Conservation (phyloP, 1,140 invertebrate genomes). For the Megalonaias nervosa region DNA sequence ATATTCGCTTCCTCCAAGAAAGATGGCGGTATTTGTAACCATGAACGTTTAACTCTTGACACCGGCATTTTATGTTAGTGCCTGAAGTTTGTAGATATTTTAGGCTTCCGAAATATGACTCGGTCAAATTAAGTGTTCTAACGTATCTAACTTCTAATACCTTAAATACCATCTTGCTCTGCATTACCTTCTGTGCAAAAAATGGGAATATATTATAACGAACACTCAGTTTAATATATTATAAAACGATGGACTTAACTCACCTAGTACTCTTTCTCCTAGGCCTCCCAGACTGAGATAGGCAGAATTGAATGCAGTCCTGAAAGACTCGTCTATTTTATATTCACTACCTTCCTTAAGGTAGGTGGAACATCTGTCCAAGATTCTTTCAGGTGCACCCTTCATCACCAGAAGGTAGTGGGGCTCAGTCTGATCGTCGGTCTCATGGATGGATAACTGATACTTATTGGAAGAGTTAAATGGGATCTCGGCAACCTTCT, state of each 20-base stretch:
- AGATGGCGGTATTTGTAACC: no score
- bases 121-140: no score
- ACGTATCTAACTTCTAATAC: no score
- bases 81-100: no score
- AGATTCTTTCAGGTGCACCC: slow-evolving; percentile 97
- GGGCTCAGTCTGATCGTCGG: slow-evolving; percentile 90
- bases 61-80: no score
- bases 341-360: slow-evolving; percentile 97
- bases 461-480: slow-evolving; percentile 99
- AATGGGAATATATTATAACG: no score
- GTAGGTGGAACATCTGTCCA: slow-evolving; percentile 96
- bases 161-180: no score
- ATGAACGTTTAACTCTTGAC: no score
- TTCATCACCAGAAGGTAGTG: slow-evolving; percentile 99
- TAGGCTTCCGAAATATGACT: no score
- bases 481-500: slow-evolving; percentile 97
- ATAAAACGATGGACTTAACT: not conserved
- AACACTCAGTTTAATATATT: no score
- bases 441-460: slow-evolving; percentile 96
- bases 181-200: no score
- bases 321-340: slow-evolving; percentile 95
- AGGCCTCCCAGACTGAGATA: slow-evolving; percentile 98
- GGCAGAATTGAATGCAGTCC: slow-evolving; percentile 97
- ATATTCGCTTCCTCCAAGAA: no score
- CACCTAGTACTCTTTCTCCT: slow-evolving; percentile 95